A percentile compares a stretch with the other conserved stretches of the same genome.
Conservation (phyloP, 1,140 invertebrate species). For the Drosophila kurseongensis region DNA sequence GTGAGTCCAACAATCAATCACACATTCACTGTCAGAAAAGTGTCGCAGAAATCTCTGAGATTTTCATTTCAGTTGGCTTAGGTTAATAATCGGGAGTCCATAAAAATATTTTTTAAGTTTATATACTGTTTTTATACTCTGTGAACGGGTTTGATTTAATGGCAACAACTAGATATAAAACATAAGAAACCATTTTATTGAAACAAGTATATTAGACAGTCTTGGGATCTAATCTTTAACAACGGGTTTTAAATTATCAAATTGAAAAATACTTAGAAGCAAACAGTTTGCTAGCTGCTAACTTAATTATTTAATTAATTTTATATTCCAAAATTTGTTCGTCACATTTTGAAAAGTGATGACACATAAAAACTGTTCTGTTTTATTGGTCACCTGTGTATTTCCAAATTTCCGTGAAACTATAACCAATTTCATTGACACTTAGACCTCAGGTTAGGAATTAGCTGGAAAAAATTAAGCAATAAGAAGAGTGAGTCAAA, state of each 20-base stretch:
- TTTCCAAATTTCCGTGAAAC: not conserved
- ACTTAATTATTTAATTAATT: not conserved
- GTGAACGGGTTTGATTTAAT: constrained; percentile 10
- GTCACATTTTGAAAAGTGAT: constrained; percentile 3
- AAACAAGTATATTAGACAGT: constrained; percentile 1
- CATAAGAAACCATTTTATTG: not conserved
- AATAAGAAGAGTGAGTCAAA: constrained; percentile 14
- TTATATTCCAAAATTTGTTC: not conserved
- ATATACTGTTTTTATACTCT: not conserved
- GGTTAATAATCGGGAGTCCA: not conserved
- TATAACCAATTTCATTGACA: not conserved
- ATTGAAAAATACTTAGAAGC: not conserved
- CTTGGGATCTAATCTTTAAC: not conserved
- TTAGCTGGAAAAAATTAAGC: not conserved
- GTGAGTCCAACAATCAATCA: constrained; percentile 85
- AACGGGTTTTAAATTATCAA: constrained; percentile 9
- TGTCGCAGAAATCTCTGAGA: constrained; percentile 24
- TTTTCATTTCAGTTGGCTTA: constrained; percentile 1
- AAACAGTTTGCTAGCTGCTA: not conserved
- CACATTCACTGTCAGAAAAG: not conserved
- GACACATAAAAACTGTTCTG: not conserved
- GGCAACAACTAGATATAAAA: not conserved
- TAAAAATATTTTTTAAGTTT: not conserved
- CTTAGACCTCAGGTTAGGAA: not conserved
- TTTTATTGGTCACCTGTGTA: not conserved